Evolutionary conservation across 1,140 invertebrate genomes (phyloP).

Genomic region (Melipona quadrifasciata): DNA sequence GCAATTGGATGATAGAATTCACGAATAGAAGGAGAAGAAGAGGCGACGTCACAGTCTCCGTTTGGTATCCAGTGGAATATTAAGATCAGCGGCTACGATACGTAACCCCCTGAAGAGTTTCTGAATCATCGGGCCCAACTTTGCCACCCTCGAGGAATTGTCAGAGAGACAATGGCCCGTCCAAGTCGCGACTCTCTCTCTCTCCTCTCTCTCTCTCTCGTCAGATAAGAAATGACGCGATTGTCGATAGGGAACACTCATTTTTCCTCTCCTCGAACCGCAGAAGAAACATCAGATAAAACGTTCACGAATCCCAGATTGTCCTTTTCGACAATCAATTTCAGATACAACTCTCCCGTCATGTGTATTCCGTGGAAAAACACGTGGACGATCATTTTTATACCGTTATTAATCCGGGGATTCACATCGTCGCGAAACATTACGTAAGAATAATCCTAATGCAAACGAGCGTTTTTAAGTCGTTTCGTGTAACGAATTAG

Average conservation of each 20-base stretch:
- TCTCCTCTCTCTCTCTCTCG: background rate
- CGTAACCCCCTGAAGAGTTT: slow-evolving; percentile 16
- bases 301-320: background rate
- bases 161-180: slow-evolving; percentile 39
- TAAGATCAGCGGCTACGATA: slow-evolving; percentile 45
- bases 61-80: slow-evolving; percentile 18
- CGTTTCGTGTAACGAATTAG: background rate
- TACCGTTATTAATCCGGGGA: background rate
- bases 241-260: slow-evolving; percentile 29
- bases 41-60: too few species aligned
- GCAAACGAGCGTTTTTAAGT: background rate
- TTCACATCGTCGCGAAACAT: background rate
- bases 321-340: slow-evolving; percentile 7
- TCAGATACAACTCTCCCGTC: background rate
- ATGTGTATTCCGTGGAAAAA: background rate
- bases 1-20: background rate
- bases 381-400: background rate
- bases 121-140: slow-evolving; percentile 43
- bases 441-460: background rate
- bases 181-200: slow-evolving; percentile 21
- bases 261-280: slow-evolving; percentile 3
- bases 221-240: slow-evolving; percentile 31
- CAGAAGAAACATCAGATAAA: slow-evolving; percentile 3
- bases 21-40: background rate
- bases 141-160: slow-evolving; percentile 19